A percentile compares a stretch with the other conserved stretches of the same genome.
These are phyloP conservation scores for Salvelinus fontinalis DNA, from an alignment of 2,113 vertebrate species.

Conservation along the genomic window DNA sequence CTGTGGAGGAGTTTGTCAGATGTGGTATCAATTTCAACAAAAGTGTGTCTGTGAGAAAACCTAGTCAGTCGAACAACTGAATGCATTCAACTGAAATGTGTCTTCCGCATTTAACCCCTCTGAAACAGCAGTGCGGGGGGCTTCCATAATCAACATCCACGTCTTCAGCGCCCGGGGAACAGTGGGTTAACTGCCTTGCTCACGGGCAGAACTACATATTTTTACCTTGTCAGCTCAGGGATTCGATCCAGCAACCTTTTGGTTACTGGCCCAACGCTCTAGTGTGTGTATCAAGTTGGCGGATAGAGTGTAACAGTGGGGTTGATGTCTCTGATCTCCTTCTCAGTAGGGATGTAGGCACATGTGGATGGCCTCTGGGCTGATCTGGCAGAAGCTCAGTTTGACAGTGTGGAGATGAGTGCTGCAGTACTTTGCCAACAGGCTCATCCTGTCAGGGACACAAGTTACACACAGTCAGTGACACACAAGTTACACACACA, in stretches of 20 bases:
- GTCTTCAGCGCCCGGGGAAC: too few relatives aligned
- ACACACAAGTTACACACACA: background rate
- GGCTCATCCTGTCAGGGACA: slow-evolving; percentile 45
- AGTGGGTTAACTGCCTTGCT: too few relatives aligned
- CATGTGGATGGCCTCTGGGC: slow-evolving; percentile 6
- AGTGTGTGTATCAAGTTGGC: slow-evolving; percentile 20
- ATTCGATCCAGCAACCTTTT: too few relatives aligned
- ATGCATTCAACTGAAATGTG: too few relatives aligned
- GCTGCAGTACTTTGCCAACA: slow-evolving; percentile 64
- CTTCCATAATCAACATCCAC: too few relatives aligned
- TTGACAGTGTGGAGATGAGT: slow-evolving; percentile 60
- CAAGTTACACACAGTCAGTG: background rate
- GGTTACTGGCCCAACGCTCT: too few relatives aligned
- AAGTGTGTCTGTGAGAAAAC: too few relatives aligned
- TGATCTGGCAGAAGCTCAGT: slow-evolving; percentile 66
- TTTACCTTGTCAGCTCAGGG: too few relatives aligned
- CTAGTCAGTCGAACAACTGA: too few relatives aligned
- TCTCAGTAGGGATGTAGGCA: slow-evolving; percentile 34
- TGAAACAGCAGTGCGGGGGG: too few relatives aligned
- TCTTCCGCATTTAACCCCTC: too few relatives aligned
- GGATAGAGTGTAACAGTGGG: slow-evolving; percentile 47
- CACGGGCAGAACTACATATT: too few relatives aligned
- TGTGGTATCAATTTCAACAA: background rate
- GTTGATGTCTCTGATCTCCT: slow-evolving; percentile 58
- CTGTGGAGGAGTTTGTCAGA: background rate